Percentiles rank a stretch among this genome's conserved stretches.
Evolutionary conservation across 2,113 vertebrate species (phyloP).

Genomic region (Thalassoma bifasciatum): DNA sequence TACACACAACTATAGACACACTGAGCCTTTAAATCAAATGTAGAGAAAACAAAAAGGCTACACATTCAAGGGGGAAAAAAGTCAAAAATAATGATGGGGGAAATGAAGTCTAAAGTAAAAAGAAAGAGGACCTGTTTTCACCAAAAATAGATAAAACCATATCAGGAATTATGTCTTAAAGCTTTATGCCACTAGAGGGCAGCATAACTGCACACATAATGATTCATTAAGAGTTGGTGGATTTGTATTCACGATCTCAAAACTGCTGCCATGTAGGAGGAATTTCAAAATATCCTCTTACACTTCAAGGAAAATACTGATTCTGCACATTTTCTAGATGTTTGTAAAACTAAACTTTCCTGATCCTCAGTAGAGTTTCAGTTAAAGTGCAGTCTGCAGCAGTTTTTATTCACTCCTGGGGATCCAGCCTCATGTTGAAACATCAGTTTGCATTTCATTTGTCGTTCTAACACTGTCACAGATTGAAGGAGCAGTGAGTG

Average conservation of each 20-base stretch:
- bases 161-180: background rate
- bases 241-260: no score
- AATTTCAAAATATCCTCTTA: background rate
- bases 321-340: background rate
- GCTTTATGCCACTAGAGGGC: conserved; percentile 34
- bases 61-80: no score
- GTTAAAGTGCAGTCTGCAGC: background rate
- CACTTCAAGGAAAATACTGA: background rate
- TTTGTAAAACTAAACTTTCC: background rate
- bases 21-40: background rate
- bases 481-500: background rate
- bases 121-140: no score
- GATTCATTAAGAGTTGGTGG: no score
- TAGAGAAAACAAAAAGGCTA: background rate
- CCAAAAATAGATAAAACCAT: background rate
- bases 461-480: background rate
- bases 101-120: no score
- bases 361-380: background rate
- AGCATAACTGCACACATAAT: conserved; percentile 9
- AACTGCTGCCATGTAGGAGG: background rate
- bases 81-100: no score
- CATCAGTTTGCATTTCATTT: no score
- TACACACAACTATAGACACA: background rate
- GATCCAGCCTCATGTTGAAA: background rate
- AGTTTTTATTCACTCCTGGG: no score